These are phyloP conservation scores for Chymomyza caudatula DNA, from an alignment of 2,888 invertebrate species.

Conservation along the genomic window DNA sequence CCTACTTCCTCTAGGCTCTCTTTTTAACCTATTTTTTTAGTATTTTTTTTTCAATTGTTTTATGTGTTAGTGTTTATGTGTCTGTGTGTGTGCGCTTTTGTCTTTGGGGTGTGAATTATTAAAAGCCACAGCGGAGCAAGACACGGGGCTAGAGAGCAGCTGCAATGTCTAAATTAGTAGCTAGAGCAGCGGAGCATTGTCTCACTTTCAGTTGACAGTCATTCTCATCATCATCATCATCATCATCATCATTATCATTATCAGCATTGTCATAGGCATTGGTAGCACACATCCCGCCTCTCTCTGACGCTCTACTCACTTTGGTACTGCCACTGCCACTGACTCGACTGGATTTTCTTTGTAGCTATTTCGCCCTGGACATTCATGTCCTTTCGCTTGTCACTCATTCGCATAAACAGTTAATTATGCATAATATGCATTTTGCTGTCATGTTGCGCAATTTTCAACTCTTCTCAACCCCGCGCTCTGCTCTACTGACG, in stretches of 20 bases:
- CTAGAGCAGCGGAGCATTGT: constrained; percentile 43
- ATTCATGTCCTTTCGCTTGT: constrained; percentile 63
- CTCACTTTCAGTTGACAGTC: constrained; percentile 63
- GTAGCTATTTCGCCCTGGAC: not conserved
- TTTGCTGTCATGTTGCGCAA: constrained; percentile 73
- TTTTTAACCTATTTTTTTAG: constrained; percentile 58
- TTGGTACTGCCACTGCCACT: not conserved
- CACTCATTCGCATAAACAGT: constrained; percentile 72
- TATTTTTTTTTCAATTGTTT: constrained; percentile 5
- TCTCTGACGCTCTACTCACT: too few relatives aligned
- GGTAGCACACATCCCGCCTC: too few relatives aligned
- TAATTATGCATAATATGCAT: constrained; percentile 76
- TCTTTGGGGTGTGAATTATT: constrained; percentile 66
- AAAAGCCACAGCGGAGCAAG: constrained; percentile 48
- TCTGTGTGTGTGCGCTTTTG: constrained; percentile 12
- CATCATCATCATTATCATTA: constrained; percentile 20
- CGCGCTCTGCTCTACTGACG: not conserved
- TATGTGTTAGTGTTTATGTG: not conserved
- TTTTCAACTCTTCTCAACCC: constrained; percentile 44
- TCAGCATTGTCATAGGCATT: constrained; percentile 38
- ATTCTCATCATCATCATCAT: constrained; percentile 44
- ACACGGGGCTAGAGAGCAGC: constrained; percentile 1
- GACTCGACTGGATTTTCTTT: not conserved
- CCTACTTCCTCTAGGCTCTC: not conserved
- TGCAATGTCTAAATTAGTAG: constrained; percentile 63